Evolutionary conservation across 2,888 invertebrate genomes (phyloP), one percentile per base, ranked within the genome.

Genomic region (Dicyrtoma fusca): DNA sequence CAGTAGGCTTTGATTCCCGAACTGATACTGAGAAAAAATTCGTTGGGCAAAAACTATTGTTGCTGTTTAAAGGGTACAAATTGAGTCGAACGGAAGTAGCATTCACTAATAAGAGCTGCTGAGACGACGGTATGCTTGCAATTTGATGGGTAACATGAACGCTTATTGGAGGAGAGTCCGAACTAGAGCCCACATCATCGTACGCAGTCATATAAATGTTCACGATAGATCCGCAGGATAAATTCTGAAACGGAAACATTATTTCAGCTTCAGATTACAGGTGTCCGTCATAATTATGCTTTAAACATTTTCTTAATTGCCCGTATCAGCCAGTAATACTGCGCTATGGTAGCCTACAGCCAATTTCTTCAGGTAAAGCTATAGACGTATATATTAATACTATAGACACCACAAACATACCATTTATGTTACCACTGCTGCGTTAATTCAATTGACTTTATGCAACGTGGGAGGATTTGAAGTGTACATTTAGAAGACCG

Each of bases 201-300:
- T 75, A 80, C 21, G 78, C 75, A 17, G 74, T 63, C 77, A 80
- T 80, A 72, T 78, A 80, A 72, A 80, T 74, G 71, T 80, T 80
- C n/a, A 80, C 71, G 21, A 76, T 77, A 25, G 76, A 76, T 19
- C 79, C 79, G 57, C 79, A 80, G 51, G 74, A 69, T 21, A 76
- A 51, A 51, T 68, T 73, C 79, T 80, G 73, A 3, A 69, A 49
- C n/a, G n/a, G n/a, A n/a, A n/a, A n/a, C n/a, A n/a, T n/a, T n/a
- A n/a, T 13, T 53, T 45, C 45, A 45, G 45, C 45, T 11, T n/a
- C n/a, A n/a, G n/a, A n/a, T n/a, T n/a, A n/a, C n/a, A n/a, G n/a
- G n/a, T n/a, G n/a, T n/a, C n/a, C n/a, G n/a, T n/a, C n/a, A n/a
- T n/a, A n/a, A n/a, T n/a, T n/a, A n/a, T n/a, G n/a, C n/a, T n/a